phyloP scores from a whole-genome alignment of 2,888 invertebrate species.

The Linnaemya tessellans region DNA sequence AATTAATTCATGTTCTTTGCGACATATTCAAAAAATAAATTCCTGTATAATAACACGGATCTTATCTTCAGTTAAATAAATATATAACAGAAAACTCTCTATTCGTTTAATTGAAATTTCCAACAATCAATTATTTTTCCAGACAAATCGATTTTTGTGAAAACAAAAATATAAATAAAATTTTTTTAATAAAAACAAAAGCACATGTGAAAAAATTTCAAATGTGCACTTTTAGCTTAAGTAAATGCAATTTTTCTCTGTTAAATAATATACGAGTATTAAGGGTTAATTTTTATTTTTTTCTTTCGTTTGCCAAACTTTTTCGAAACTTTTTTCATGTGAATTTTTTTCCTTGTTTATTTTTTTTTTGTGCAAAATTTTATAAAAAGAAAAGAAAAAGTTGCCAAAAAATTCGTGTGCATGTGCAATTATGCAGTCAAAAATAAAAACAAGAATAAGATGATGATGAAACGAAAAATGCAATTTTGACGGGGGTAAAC shows the following conservation, averaged over 20 bases:
- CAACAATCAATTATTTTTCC: constrained; percentile 42
- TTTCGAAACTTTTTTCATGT: background rate
- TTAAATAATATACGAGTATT: constrained; percentile 54
- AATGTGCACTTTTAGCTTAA: constrained; percentile 59
- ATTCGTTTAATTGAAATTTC: background rate
- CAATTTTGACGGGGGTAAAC: constrained; percentile 57
- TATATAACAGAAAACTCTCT: background rate
- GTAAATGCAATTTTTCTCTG: constrained; percentile 66
- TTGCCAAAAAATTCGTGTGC: constrained; percentile 56
- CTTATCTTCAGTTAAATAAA: background rate
- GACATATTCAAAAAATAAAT: too few species aligned
- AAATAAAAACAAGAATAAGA: constrained; percentile 22
- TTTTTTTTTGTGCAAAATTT: background rate
- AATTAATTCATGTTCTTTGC: too few species aligned
- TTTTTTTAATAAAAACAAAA: background rate
- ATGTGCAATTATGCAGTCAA: constrained; percentile 60
- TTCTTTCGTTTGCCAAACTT: constrained; percentile 12
- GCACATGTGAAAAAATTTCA: constrained; percentile 19
- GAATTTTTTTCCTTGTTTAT: constrained; percentile 29
- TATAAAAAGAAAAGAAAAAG: constrained; percentile 43
- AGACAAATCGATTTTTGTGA: constrained; percentile 59
- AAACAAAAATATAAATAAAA: background rate
- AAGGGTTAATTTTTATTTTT: constrained; percentile 56
- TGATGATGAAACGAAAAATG: constrained; percentile 61
- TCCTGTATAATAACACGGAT: too few species aligned